phyloP scores from a whole-genome alignment of 2,888 invertebrate genomes.

The Apodemia zela region DNA sequence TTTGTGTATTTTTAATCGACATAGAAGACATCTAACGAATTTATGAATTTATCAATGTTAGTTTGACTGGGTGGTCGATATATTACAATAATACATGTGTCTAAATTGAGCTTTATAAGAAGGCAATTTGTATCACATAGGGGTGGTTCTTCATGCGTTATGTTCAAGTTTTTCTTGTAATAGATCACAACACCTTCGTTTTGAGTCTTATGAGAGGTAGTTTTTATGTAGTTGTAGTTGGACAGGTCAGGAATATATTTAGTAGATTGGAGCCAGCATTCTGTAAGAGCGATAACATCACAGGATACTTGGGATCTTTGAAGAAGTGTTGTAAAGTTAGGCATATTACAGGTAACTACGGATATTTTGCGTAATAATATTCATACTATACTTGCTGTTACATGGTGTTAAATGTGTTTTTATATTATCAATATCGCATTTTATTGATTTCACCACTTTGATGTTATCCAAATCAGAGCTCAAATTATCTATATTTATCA shows the following conservation, averaged over 20 bases:
- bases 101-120: slow-evolving; percentile 17
- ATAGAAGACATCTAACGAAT: neutral
- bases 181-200: slow-evolving; percentile 35
- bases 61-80: slow-evolving; percentile 25
- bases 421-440: neutral
- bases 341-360: slow-evolving; percentile 32
- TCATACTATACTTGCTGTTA: neutral
- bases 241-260: slow-evolving; percentile 28
- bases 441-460: neutral
- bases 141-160: slow-evolving; percentile 25
- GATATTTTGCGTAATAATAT: slow-evolving; percentile 31
- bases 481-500: neutral
- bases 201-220: slow-evolving; percentile 28
- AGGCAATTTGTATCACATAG: slow-evolving; percentile 32
- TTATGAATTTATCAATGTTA: neutral
- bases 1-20: neutral
- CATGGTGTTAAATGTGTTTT: neutral
- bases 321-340: slow-evolving; percentile 27
- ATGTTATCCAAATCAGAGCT: slow-evolving; percentile 4
- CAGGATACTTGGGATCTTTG: slow-evolving; percentile 27
- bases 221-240: slow-evolving; percentile 24
- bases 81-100: slow-evolving; percentile 25
- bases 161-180: slow-evolving; percentile 23
- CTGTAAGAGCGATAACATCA: slow-evolving; percentile 32
- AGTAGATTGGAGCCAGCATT: slow-evolving; percentile 32